A percentile compares a stretch with the other conserved stretches of the same genome.
phyloP scores from a whole-genome alignment of 1,140 invertebrate species.

The Octopus sinensis region DNA sequence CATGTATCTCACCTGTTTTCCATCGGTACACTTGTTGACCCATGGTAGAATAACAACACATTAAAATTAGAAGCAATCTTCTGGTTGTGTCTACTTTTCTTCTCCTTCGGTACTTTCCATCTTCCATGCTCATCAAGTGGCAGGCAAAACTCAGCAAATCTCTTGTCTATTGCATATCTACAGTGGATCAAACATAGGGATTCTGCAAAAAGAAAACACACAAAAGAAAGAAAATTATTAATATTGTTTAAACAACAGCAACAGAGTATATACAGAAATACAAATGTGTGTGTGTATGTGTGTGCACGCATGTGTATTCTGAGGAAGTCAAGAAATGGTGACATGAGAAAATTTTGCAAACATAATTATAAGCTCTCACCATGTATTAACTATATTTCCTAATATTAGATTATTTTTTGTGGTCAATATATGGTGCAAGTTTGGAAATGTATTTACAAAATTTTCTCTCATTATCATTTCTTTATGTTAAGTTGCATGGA shows the following conservation, averaged over 20 bases:
- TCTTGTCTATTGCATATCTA: slow-evolving; percentile 8
- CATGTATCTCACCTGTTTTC: background rate
- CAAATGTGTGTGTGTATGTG: background rate
- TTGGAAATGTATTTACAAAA: too few relatives aligned
- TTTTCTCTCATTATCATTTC: too few relatives aligned
- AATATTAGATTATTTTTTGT: too few relatives aligned
- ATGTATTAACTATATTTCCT: too few relatives aligned
- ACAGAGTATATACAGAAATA: background rate
- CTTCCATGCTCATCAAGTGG: slow-evolving; percentile 7
- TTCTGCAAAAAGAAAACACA: background rate
- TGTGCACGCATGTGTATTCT: background rate
- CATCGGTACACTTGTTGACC: background rate
- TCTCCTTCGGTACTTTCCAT: slow-evolving; percentile 10
- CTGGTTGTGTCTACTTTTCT: slow-evolving; percentile 8
- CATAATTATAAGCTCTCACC: background rate
- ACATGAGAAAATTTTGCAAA: background rate
- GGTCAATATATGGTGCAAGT: too few relatives aligned
- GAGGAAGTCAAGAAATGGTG: background rate
- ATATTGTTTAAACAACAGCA: background rate
- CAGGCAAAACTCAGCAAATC: slow-evolving; percentile 4
- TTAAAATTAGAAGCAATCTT: slow-evolving; percentile 7
- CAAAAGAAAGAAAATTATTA: background rate
- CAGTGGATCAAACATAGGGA: slow-evolving; percentile 10
- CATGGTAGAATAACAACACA: slow-evolving; percentile 11
- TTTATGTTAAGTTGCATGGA: too few relatives aligned